phyloP scores from a whole-genome alignment of 2,888 invertebrate species.

The Eupsilia transversa region DNA sequence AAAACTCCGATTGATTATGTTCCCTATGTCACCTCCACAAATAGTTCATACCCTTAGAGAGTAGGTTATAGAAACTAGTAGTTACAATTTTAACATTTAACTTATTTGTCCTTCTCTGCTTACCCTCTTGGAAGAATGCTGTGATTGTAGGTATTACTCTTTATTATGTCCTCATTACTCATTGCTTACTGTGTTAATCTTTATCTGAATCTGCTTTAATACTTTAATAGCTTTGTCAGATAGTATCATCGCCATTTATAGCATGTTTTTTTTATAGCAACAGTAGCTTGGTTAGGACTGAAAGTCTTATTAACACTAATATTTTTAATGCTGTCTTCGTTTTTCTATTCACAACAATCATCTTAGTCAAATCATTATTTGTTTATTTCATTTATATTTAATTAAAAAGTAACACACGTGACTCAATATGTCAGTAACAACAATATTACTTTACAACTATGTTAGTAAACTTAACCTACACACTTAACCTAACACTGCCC shows the following conservation, averaged over 20 bases:
- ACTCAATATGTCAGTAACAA: no score
- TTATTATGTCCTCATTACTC: constrained; percentile 42
- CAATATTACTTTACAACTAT: no score
- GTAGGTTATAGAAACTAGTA: neutral
- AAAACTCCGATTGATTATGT: neutral
- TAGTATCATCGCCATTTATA: constrained; percentile 16
- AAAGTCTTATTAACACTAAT: neutral
- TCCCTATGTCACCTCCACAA: neutral
- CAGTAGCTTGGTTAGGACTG: constrained; percentile 4
- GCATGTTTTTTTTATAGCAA: neutral
- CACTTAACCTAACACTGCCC: no score
- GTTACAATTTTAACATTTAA: constrained; percentile 25
- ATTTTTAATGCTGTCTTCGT: neutral
- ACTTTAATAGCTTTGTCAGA: constrained; percentile 26
- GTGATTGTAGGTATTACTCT: constrained; percentile 62
- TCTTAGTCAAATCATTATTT: no score
- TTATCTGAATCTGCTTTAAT: constrained; percentile 17
- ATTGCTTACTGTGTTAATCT: constrained; percentile 16
- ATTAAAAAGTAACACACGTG: no score
- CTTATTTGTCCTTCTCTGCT: constrained; percentile 48
- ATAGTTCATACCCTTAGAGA: neutral
- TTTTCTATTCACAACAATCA: neutral
- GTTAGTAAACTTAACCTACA: no score
- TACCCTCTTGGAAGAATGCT: constrained; percentile 56
- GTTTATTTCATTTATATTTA: no score